Percentiles rank a stretch among this genome's conserved stretches.
These are phyloP conservation scores for Thunnus albacares DNA, from an alignment of 2,797 vertebrate genomes.

Conservation along the genomic window DNA sequence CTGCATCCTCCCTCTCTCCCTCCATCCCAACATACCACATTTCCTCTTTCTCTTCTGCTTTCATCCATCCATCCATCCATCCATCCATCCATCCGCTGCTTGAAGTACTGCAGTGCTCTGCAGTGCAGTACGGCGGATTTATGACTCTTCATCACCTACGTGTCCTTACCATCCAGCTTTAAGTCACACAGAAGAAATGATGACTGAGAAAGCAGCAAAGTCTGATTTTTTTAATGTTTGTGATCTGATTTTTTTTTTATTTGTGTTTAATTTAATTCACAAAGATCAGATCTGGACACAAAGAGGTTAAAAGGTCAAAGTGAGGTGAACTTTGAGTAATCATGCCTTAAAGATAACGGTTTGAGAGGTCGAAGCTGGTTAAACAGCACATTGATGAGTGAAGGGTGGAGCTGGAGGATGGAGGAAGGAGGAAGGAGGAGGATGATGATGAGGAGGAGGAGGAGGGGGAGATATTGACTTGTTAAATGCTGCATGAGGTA, in stretches of 20 bases:
- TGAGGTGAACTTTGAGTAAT: neutral
- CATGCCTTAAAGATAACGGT: constrained; percentile 34
- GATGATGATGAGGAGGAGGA: neutral
- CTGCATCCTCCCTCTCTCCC: constrained; percentile 13
- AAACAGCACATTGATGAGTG: constrained; percentile 26
- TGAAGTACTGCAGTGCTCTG: constrained; percentile 30
- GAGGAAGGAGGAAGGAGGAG: neutral
- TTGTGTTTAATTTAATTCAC: neutral
- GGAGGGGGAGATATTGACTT: constrained; percentile 50
- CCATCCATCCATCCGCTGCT: constrained; percentile 21
- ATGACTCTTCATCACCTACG: constrained; percentile 51
- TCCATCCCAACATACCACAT: neutral
- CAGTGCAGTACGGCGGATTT: constrained; percentile 25
- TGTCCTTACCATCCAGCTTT: constrained; percentile 60
- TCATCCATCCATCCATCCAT: constrained; percentile 12
- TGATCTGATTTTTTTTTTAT: neutral
- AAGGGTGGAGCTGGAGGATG: neutral
- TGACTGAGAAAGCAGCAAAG: neutral
- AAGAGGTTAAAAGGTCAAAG: neutral
- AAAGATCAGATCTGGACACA: neutral
- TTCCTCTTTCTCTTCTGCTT: constrained; percentile 3
- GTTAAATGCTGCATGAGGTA: constrained; percentile 77
- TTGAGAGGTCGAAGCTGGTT: constrained; percentile 23
- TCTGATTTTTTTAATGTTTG: constrained; percentile 6
- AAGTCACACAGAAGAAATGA: constrained; percentile 16